phyloP scores from a whole-genome alignment of 2,888 invertebrate genomes.

The Caenorhabditis imperialis region DNA sequence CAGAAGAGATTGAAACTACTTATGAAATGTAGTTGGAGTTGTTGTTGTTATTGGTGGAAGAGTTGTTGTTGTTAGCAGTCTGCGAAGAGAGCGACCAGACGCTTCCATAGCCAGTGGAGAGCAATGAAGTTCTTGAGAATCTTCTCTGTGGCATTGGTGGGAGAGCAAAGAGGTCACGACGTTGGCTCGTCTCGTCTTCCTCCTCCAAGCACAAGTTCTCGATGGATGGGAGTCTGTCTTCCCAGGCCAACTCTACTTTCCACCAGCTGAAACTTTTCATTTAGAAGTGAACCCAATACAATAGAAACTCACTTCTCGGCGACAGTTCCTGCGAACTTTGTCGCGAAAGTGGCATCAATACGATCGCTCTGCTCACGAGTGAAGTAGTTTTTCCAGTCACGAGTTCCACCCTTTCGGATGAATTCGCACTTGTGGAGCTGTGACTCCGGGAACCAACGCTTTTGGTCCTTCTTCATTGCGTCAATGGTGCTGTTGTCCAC shows the following conservation, averaged over 20 bases:
- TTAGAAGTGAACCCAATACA: neutral
- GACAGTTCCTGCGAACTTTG: slow-evolving; percentile 57
- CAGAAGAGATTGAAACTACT: no score
- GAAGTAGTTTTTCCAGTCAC: slow-evolving; percentile 77
- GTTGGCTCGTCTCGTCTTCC: slow-evolving; percentile 34
- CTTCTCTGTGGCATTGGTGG: slow-evolving; percentile 50
- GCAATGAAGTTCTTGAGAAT: slow-evolving; percentile 45
- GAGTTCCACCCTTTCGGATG: slow-evolving; percentile 75
- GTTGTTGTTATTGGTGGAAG: no score
- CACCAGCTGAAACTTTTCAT: slow-evolving; percentile 61
- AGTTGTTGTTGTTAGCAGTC: slow-evolving; percentile 1
- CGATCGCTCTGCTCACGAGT: slow-evolving; percentile 73
- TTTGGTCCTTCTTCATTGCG: slow-evolving; percentile 76
- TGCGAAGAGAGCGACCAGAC: slow-evolving; percentile 59
- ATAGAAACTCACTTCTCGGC: slow-evolving; percentile 47
- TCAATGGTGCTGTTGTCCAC: slow-evolving; percentile 71
- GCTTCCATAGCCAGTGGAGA: slow-evolving; percentile 66
- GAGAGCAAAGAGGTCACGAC: slow-evolving; percentile 42
- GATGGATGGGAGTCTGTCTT: slow-evolving; percentile 56
- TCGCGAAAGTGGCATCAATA: slow-evolving; percentile 64
- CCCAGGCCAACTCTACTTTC: slow-evolving; percentile 74
- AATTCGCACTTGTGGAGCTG: slow-evolving; percentile 69
- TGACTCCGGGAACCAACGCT: slow-evolving; percentile 74
- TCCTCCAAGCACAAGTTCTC: slow-evolving; percentile 40
- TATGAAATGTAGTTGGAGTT: no score